phyloP scores from a whole-genome alignment of 92 coral and sea anemone genomes.

The Zoanthus solanderi region DNA sequence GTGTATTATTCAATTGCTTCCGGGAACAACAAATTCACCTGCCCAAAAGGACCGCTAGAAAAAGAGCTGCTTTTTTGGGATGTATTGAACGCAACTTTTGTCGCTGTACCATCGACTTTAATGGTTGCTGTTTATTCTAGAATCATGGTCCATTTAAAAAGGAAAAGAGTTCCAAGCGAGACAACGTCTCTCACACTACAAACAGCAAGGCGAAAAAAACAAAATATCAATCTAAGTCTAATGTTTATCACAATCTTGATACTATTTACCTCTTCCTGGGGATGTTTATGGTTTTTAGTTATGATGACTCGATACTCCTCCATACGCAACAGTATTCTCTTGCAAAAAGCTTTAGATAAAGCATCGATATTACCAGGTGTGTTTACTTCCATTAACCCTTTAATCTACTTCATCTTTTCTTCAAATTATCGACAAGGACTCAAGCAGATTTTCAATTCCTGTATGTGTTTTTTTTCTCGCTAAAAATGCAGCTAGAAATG shows the following conservation, averaged over 20 bases:
- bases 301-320: neutral
- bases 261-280: neutral
- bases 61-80: neutral
- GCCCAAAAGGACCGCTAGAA: neutral
- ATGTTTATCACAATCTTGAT: neutral
- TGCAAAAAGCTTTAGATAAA: neutral
- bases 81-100: neutral
- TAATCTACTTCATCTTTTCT: slow-evolving; percentile 1
- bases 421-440: slow-evolving; percentile 24
- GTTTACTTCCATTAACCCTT: slow-evolving; percentile 1
- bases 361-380: neutral
- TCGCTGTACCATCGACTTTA: neutral
- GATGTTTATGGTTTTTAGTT: neutral
- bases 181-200: neutral
- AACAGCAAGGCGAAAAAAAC: neutral
- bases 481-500: neutral
- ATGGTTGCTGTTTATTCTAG: slow-evolving; percentile 2
- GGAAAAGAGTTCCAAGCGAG: neutral
- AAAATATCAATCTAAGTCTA: neutral
- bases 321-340: neutral
- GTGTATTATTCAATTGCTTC: neutral
- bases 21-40: neutral
- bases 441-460: neutral
- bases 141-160: neutral
- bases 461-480: neutral